phyloP scores from a whole-genome alignment of 2,113 vertebrate species.

The Pimephales promelas region DNA sequence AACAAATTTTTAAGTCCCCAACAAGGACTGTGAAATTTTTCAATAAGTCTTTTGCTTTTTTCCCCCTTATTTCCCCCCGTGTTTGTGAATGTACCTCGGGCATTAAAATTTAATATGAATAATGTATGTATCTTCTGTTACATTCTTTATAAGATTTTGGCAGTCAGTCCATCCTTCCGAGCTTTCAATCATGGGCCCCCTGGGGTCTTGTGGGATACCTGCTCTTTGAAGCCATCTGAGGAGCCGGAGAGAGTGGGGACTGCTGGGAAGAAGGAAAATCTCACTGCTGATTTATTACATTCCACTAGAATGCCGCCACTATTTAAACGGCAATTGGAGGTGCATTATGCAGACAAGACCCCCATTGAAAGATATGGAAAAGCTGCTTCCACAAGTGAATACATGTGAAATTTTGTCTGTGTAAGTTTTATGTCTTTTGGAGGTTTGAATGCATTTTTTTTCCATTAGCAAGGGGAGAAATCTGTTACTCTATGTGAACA shows the following conservation, averaged over 20 bases:
- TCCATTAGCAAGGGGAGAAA: background rate
- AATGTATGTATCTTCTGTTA: slow-evolving; percentile 75
- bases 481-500: background rate
- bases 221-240: slow-evolving; percentile 73
- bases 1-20: slow-evolving; percentile 47
- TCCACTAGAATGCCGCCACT: slow-evolving; percentile 62
- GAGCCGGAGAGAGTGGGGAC: slow-evolving; percentile 58
- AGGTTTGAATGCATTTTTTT: slow-evolving; percentile 16
- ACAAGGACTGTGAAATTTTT: slow-evolving; percentile 62
- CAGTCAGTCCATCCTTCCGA: slow-evolving; percentile 70
- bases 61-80: slow-evolving; percentile 33
- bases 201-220: slow-evolving; percentile 73
- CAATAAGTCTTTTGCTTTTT: slow-evolving; percentile 61
- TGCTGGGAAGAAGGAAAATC: slow-evolving; percentile 68
- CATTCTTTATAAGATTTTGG: slow-evolving; percentile 78
- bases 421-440: slow-evolving; percentile 11
- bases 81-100: slow-evolving; percentile 56
- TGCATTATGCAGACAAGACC: slow-evolving; percentile 50
- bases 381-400: slow-evolving; percentile 30
- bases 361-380: slow-evolving; percentile 18
- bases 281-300: slow-evolving; percentile 60
- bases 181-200: slow-evolving; percentile 72
- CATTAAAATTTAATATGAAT: slow-evolving; percentile 74
- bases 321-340: slow-evolving; percentile 52
- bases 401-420: slow-evolving; percentile 8